Base-by-base conservation (phyloP, 1,140 invertebrate genomes). In the Dendrolimus kikuchii region DNA sequence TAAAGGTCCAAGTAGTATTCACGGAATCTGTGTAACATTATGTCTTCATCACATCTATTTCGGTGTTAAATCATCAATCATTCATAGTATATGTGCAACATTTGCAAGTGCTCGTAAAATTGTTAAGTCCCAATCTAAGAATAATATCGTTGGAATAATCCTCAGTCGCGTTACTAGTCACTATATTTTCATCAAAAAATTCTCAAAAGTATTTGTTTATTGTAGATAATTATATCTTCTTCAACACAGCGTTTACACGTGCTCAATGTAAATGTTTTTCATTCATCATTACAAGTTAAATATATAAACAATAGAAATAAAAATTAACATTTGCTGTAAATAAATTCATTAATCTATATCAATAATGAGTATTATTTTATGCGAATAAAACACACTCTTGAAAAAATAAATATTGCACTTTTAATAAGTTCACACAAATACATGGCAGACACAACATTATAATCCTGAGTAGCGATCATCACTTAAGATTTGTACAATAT, bases 1-100 rank as follows among this genome's bases (percentile, higher is more conserved):
- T 75, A 77, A 79, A 66, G 76, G 71, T 83, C 74, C 76, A 78
- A 79, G 68, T 68, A 59, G 45, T 23, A 49, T 54, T 59, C 57
- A 47, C 60, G 54, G 54, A 56, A 53, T 45, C 57, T 55, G 60
- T 68, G 36, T 23, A 41, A 40, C 36, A 40, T 40, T 41, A 64
- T 66, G 53, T 23, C 23, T 23, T 23, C 23, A 23, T 23, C 23
- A 3, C 23, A 23, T 23, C 23, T 23, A 23, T 23, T 23, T 23
- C 23, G 23, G 23, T 23, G 23, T 23, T 23, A 23, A 23, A 23
- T 23, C 23, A 23, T 51, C 53, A 57, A 47, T 59, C 55, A 55
- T 55, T 60, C 49, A 53, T 64, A 58, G 57, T 57, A 60, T 61
- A 43, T 38, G 41, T 53, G 41, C 42, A 43, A n/a, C 10, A 43